phyloP scores from a whole-genome alignment of 2,797 vertebrate genomes.

The Microtus californicus region DNA sequence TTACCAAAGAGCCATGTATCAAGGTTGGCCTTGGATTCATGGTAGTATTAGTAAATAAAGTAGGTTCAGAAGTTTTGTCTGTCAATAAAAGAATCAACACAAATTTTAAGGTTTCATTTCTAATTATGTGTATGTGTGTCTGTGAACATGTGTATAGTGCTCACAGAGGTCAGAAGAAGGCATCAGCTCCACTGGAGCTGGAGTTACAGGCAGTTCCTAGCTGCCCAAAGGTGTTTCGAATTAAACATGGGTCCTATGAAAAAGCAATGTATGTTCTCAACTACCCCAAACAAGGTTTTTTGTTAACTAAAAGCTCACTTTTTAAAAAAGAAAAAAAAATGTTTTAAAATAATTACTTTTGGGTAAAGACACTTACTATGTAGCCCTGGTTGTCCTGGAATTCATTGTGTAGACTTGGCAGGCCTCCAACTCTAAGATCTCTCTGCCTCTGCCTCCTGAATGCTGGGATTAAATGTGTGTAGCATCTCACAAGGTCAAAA shows the following conservation, averaged over 20 bases:
- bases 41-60: constrained; percentile 17
- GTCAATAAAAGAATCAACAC: neutral
- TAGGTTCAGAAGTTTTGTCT: neutral
- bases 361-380: neutral
- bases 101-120: neutral
- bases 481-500: neutral
- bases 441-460: neutral
- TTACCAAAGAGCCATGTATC: neutral
- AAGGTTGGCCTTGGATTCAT: neutral
- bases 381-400: neutral
- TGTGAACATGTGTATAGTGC: neutral
- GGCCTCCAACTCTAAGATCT: neutral
- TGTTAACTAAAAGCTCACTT: neutral
- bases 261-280: neutral
- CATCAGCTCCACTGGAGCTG: neutral
- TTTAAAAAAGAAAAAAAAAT: neutral
- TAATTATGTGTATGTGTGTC: too few species aligned
- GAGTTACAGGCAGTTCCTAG: neutral
- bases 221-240: neutral
- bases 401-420: neutral
- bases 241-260: neutral
- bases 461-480: neutral
- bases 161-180: neutral
- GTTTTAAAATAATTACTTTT: neutral
- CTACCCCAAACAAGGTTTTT: neutral